Evolutionary conservation across 2,797 vertebrate species (phyloP).

Genomic region (Mastacembelus armatus): DNA sequence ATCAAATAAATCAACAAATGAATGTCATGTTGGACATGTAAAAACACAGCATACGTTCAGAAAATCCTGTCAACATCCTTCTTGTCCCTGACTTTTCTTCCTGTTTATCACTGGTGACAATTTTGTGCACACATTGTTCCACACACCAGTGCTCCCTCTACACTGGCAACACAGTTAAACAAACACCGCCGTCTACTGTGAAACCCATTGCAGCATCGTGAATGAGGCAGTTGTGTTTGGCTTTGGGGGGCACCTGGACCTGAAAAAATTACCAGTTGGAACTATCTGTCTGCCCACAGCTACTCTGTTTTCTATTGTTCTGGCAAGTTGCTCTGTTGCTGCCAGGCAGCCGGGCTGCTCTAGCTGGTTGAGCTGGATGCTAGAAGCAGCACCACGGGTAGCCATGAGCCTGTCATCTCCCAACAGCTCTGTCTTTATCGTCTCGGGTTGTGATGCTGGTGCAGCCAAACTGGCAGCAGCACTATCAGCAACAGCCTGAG

Average conservation of each 20-base stretch:
- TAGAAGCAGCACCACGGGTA: slow-evolving; percentile 24
- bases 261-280: slow-evolving; percentile 59
- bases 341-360: slow-evolving; percentile 59
- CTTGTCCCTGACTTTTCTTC: background rate
- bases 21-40: background rate
- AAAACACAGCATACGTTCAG: background rate
- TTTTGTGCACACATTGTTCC: slow-evolving; percentile 39
- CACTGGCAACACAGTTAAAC: slow-evolving; percentile 42
- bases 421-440: slow-evolving; percentile 52
- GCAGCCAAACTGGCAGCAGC: slow-evolving; percentile 47
- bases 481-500: slow-evolving; percentile 47
- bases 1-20: background rate
- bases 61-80: slow-evolving; percentile 9
- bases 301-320: slow-evolving; percentile 59
- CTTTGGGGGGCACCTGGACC: slow-evolving; percentile 59
- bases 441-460: slow-evolving; percentile 26
- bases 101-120: slow-evolving; percentile 37
- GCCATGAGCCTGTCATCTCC: slow-evolving; percentile 61
- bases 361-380: slow-evolving; percentile 41
- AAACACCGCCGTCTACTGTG: slow-evolving; percentile 32
- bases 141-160: slow-evolving; percentile 17
- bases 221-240: slow-evolving; percentile 42
- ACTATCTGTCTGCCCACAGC: slow-evolving; percentile 66
- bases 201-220: slow-evolving; percentile 32
- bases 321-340: slow-evolving; percentile 43